phyloP scores from a whole-genome alignment of 2,797 vertebrate genomes.

The Poeciliopsis infans region DNA sequence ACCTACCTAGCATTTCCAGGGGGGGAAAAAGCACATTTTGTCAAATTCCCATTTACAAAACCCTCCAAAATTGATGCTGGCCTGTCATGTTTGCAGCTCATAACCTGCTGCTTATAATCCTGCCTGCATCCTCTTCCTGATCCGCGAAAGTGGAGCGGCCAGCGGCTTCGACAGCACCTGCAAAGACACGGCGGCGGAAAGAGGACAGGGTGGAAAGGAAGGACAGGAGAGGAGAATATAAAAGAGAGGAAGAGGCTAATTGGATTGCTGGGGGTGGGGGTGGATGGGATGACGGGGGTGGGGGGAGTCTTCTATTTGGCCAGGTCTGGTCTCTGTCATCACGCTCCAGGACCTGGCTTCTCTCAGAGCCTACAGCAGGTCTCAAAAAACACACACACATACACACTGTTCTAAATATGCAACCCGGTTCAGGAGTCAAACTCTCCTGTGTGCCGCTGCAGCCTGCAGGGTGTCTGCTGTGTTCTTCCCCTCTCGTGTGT shows the following conservation, averaged over 20 bases:
- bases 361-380: conserved; percentile 70
- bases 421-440: conserved; percentile 50
- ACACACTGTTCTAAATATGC: conserved; percentile 64
- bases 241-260: conserved; percentile 78
- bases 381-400: conserved; percentile 49
- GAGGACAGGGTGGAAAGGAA: conserved; percentile 30
- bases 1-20: conserved; percentile 37
- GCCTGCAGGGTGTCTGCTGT: conserved; percentile 48
- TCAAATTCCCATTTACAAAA: conserved; percentile 78
- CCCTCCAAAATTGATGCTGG: conserved; percentile 73
- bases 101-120: conserved; percentile 79
- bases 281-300: background rate
- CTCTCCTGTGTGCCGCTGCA: conserved; percentile 48
- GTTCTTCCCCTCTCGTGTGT: conserved; percentile 38
- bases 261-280: conserved; percentile 71
- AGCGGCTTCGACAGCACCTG: conserved; percentile 63
- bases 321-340: conserved; percentile 82
- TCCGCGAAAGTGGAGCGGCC: conserved; percentile 68
- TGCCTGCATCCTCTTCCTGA: conserved; percentile 63
- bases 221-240: conserved; percentile 40
- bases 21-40: conserved; percentile 61
- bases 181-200: conserved; percentile 60
- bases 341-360: conserved; percentile 80
- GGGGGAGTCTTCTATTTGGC: conserved; percentile 82
- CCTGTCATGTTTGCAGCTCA: conserved; percentile 73